Base-by-base conservation (phyloP, 2,113 vertebrate species). In the Nyctibius bracteatus region DNA sequence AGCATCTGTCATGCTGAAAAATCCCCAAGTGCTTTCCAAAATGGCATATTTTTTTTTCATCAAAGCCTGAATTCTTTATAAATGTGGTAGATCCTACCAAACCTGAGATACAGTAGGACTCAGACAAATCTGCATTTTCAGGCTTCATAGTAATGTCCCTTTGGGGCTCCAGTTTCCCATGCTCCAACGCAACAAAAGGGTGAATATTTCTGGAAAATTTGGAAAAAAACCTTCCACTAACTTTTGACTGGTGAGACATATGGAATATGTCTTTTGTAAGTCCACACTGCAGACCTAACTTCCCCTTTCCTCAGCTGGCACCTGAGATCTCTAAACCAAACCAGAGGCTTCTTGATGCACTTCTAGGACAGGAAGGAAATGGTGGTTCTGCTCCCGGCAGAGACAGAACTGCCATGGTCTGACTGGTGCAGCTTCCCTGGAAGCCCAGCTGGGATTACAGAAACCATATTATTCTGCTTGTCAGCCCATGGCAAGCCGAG, bases 1-100 rank as follows among this genome's bases (percentile, higher is more conserved):
- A 84, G 77, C 86, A 95, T 85, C 83, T 95, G 83, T 94, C 62
- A 41, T 70, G 66, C n/a, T 89, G 91, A 94, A 96, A 96, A 95
- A 92, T 71, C 61, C 88, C 65, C 61, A 92, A 92, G 30, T 46
- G 47, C 70, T 94, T 94, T 89, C 77, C 78, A 77, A 94, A 94
- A 51, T 14, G 11, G 54, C 35, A 73, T 18, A 28, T 41, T 62
- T 27, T 78, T 78, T 28, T 78, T 37, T 16, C 15, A 81, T 68
- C 43, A 63, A 82, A 94, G 62, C 27, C 73, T 77, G 30, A 79
- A 63, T 43, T 84, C 35, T 79, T 77, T 62, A 68, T 35, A 74
- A 86, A 57, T 79, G 37, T 59, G 44, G 41, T 54, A 71, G 39
- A 57, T 70, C 59, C 70, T 66, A 63, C 13, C 30, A 88, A 90